Evolutionary conservation across 2,797 vertebrate genomes (phyloP).

Genomic region (Balearica regulorum): DNA sequence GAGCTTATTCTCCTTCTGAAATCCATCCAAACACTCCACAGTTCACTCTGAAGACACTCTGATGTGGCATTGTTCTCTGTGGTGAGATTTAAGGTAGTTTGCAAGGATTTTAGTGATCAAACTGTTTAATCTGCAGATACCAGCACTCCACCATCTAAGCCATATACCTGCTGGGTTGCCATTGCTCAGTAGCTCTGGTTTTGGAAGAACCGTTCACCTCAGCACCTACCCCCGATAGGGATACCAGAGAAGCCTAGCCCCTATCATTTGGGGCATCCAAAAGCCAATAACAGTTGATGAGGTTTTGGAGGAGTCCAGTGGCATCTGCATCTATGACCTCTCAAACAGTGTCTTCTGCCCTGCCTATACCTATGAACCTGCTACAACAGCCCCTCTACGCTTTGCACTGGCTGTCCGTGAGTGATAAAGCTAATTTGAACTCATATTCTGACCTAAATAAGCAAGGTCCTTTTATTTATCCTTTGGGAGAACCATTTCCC

Average conservation of each 20-base stretch:
- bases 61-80: background rate
- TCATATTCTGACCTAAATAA: background rate
- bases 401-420: background rate
- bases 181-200: background rate
- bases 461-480: background rate
- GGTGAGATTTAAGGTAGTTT: background rate
- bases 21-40: background rate
- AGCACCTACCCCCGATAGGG: accelerated
- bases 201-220: background rate
- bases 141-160: background rate
- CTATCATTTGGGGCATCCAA: background rate
- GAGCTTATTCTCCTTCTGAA: background rate
- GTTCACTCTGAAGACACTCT: background rate
- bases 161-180: background rate
- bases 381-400: background rate
- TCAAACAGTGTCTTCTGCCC: background rate
- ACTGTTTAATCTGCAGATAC: background rate
- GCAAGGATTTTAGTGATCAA: background rate
- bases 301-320: background rate
- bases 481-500: background rate
- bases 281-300: background rate
- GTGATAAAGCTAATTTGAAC: background rate
- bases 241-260: background rate
- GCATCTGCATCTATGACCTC: background rate
- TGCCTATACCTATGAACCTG: background rate